These are phyloP conservation scores for Manduca sexta DNA, from an alignment of 1,140 invertebrate genomes.

Conservation along the genomic window DNA sequence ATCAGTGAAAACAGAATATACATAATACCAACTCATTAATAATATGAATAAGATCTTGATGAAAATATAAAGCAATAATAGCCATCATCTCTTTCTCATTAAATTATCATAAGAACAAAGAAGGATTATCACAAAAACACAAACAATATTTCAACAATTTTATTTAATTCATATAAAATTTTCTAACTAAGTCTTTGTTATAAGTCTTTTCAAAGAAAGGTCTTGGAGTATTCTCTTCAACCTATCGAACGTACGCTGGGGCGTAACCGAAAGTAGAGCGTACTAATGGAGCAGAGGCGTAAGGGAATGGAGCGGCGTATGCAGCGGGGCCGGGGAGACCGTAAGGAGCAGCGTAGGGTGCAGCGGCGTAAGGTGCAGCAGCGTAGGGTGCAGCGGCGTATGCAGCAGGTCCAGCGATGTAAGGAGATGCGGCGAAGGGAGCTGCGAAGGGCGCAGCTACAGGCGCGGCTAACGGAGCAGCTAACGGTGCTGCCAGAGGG, in stretches of 20 bases:
- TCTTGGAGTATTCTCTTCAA: slow-evolving; percentile 47
- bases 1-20: too few species aligned
- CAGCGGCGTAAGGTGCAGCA: slow-evolving; percentile 26
- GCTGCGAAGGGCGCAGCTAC: slow-evolving; percentile 21
- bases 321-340: slow-evolving; percentile 20
- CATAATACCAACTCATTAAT: too few species aligned
- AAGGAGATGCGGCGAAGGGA: slow-evolving; percentile 26
- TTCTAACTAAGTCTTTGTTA: slow-evolving; percentile 17
- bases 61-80: too few species aligned
- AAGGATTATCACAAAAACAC: background rate
- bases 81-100: too few species aligned
- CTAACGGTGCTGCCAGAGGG: slow-evolving; percentile 14
- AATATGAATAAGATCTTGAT: too few species aligned
- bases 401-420: slow-evolving; percentile 14
- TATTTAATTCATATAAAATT: slow-evolving; percentile 27
- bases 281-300: slow-evolving; percentile 36
- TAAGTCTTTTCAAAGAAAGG: slow-evolving; percentile 53
- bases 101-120: slow-evolving; percentile 8
- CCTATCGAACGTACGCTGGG: slow-evolving; percentile 64
- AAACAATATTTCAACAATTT: slow-evolving; percentile 15
- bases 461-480: slow-evolving; percentile 18
- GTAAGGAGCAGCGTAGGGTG: slow-evolving; percentile 30
- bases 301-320: slow-evolving; percentile 41
- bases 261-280: slow-evolving; percentile 40
- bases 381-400: slow-evolving; percentile 29